phyloP scores from a whole-genome alignment of 2,797 vertebrate species.

The Antrozous pallidus region DNA sequence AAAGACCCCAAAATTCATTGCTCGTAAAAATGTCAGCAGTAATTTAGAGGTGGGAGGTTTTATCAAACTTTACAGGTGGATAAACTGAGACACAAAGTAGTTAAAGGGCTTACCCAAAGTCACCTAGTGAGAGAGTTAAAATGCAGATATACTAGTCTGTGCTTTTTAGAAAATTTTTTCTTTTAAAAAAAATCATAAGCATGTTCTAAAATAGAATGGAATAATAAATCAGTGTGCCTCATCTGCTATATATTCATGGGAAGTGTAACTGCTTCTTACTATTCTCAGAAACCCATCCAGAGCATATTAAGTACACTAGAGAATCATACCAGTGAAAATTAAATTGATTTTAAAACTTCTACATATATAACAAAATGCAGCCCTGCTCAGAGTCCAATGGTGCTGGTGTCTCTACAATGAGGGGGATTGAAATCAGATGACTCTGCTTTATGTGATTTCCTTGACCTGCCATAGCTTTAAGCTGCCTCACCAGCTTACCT shows the following conservation, averaged over 20 bases:
- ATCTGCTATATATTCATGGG: constrained; percentile 74
- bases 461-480: constrained; percentile 58
- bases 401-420: constrained; percentile 17
- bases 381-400: background rate
- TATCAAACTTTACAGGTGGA: background rate
- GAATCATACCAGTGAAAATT: constrained; percentile 73
- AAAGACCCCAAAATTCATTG: background rate
- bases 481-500: constrained; percentile 30
- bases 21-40: background rate
- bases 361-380: constrained; percentile 66
- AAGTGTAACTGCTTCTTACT: constrained; percentile 71
- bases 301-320: constrained; percentile 73
- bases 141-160: background rate
- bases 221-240: constrained; percentile 69
- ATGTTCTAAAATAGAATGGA: constrained; percentile 65
- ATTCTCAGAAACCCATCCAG: constrained; percentile 72
- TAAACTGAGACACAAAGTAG: constrained; percentile 10
- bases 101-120: constrained; percentile 21
- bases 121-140: constrained; percentile 48
- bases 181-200: constrained; percentile 37
- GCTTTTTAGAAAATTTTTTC: constrained; percentile 34
- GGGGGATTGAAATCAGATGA: constrained; percentile 46
- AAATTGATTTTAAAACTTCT: constrained; percentile 74
- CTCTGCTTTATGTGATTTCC: constrained; percentile 36
- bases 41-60: background rate